A percentile compares a stretch with the other conserved stretches of the same genome.
These are phyloP conservation scores for Calliscelio sp. DNA, from an alignment of 2,888 invertebrate genomes.

Conservation along the genomic window DNA sequence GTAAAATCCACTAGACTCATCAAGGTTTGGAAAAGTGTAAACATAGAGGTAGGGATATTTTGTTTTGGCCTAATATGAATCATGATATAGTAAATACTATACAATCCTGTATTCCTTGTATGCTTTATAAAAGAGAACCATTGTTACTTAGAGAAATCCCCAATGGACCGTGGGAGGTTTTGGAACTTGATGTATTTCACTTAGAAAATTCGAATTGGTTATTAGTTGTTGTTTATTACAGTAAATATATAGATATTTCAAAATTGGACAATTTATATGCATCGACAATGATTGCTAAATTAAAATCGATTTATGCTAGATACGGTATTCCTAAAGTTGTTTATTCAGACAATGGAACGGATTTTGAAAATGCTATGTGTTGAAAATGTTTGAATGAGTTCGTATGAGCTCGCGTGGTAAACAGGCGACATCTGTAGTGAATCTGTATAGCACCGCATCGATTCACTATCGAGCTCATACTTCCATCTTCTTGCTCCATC, in stretches of 20 bases:
- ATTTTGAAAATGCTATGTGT: slow-evolving; percentile 62
- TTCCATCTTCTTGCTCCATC: too few species aligned
- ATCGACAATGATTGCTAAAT: slow-evolving; percentile 36
- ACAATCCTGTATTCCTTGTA: slow-evolving; percentile 66
- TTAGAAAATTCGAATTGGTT: slow-evolving; percentile 52
- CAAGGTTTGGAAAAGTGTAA: slow-evolving; percentile 75
- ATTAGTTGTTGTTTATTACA: slow-evolving; percentile 70
- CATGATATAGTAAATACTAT: slow-evolving; percentile 73
- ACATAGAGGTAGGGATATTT: slow-evolving; percentile 71
- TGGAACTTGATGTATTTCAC: slow-evolving; percentile 70
- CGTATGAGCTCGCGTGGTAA: too few species aligned
- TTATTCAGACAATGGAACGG: slow-evolving; percentile 70
- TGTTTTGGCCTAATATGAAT: slow-evolving; percentile 77
- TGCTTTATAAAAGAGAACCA: slow-evolving; percentile 64
- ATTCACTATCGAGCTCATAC: too few species aligned
- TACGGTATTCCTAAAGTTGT: slow-evolving; percentile 63
- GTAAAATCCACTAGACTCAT: slow-evolving; percentile 77
- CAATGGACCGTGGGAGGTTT: slow-evolving; percentile 59
- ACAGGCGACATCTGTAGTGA: too few species aligned
- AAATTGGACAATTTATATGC: slow-evolving; percentile 51
- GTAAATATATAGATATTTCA: slow-evolving; percentile 68
- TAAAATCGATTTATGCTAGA: slow-evolving; percentile 64
- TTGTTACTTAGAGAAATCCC: slow-evolving; percentile 64
- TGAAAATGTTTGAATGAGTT: too few species aligned
- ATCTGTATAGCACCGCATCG: too few species aligned